phyloP scores from a whole-genome alignment of 1,140 invertebrate species.

The Heliconius eleuchia region DNA sequence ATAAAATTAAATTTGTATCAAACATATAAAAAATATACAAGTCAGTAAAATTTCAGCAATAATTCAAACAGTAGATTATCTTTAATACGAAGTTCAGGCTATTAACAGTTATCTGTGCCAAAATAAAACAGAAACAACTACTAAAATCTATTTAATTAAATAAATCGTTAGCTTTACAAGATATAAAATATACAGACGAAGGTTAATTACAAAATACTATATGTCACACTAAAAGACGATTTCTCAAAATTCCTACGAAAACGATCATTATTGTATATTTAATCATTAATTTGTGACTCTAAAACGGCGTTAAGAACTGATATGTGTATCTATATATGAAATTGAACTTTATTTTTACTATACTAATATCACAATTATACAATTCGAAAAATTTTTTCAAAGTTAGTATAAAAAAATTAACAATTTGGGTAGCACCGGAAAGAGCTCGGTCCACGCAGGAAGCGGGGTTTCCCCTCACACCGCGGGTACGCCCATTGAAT shows the following conservation, averaged over 20 bases:
- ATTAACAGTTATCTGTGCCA: conserved; percentile 1
- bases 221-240: too few species aligned
- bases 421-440: neutral
- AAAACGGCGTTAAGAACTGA: too few species aligned
- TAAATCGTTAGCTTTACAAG: too few species aligned
- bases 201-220: too few species aligned
- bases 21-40: neutral
- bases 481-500: neutral
- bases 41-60: neutral
- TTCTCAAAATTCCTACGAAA: too few species aligned
- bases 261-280: too few species aligned
- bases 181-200: too few species aligned
- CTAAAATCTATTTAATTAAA: neutral
- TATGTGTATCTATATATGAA: too few species aligned
- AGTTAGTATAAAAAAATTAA: neutral
- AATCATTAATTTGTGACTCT: too few species aligned
- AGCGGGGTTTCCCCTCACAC: neutral
- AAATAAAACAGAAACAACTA: neutral
- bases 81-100: neutral
- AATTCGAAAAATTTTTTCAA: neutral
- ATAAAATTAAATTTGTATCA: too few species aligned
- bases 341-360: too few species aligned
- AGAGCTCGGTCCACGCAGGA: neutral
- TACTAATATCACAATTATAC: neutral
- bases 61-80: neutral